Evolutionary conservation across 2,888 invertebrate species (phyloP).

Genomic region (Drosophila multiciliata): DNA sequence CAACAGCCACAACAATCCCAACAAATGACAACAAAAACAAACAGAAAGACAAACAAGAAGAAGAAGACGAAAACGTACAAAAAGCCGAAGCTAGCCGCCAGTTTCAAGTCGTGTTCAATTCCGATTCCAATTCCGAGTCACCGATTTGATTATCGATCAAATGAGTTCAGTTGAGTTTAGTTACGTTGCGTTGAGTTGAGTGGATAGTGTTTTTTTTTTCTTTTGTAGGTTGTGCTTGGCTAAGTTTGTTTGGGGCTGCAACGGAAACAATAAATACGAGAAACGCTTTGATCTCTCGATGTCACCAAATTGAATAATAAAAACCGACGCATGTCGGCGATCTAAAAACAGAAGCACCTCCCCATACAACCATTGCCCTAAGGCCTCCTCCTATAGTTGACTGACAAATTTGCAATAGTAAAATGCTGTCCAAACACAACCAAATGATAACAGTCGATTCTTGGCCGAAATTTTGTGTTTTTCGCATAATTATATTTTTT

Average conservation of each 20-base stretch:
- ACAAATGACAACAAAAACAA: constrained; percentile 27
- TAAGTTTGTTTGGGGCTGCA: constrained; percentile 27
- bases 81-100: constrained; percentile 26
- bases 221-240: constrained; percentile 6
- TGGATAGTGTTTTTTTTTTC: constrained; percentile 9
- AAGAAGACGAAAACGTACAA: constrained; percentile 4
- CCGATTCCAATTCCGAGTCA: constrained; percentile 30
- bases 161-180: constrained; percentile 19
- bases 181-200: constrained; percentile 1
- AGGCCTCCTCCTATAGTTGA: constrained; percentile 1
- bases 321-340: constrained; percentile 30
- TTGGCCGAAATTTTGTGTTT: constrained; percentile 2
- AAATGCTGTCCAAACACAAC: constrained; percentile 14
- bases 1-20: constrained; percentile 13
- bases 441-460: constrained; percentile 10
- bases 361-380: background rate
- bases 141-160: constrained; percentile 67
- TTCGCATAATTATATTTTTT: background rate
- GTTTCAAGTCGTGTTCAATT: constrained; percentile 33
- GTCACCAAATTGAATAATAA: constrained; percentile 60
- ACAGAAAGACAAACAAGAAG: constrained; percentile 4
- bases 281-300: constrained; percentile 63
- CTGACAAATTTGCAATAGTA: constrained; percentile 24
- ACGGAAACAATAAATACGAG: constrained; percentile 70
- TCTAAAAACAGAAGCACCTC: constrained; percentile 16